Percentiles rank a stretch among this genome's conserved stretches.
These are phyloP conservation scores for Drosophila yakuba DNA, from an alignment of 1,140 invertebrate genomes.

Conservation along the genomic window DNA sequence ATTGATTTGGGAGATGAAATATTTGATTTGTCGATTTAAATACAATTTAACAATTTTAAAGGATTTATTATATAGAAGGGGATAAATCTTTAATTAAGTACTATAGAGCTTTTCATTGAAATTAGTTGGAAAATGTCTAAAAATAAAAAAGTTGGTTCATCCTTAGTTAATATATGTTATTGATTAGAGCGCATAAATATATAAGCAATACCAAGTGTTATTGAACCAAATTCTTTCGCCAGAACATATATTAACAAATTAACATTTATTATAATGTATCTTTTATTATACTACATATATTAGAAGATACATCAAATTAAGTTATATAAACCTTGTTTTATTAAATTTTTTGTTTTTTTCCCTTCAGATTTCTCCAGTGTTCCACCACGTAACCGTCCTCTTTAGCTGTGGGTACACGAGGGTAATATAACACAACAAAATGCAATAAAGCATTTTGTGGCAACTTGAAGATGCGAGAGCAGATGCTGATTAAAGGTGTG, in stretches of 20 bases:
- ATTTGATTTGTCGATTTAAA: neutral
- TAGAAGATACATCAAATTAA: no score
- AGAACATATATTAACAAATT: no score
- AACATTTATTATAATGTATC: neutral
- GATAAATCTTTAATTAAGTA: no score
- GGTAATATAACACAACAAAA: constrained; percentile 84
- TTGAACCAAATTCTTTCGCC: no score
- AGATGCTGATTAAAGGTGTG: constrained; percentile 83
- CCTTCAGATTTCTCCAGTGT: constrained; percentile 5
- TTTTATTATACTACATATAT: neutral
- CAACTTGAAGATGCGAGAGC: constrained; percentile 82
- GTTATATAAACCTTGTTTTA: neutral
- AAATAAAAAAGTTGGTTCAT: neutral
- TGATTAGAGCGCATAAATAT: no score
- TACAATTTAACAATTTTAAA: no score
- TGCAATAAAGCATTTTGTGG: constrained; percentile 83
- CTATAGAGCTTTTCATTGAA: no score
- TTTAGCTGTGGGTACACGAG: constrained; percentile 60
- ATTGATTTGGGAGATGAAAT: no score
- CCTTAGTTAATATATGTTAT: no score
- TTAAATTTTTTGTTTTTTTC: neutral
- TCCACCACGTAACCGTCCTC: neutral
- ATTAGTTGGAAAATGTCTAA: neutral
- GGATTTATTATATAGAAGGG: no score
- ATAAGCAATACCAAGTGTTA: no score